Percentiles rank a stretch among this genome's conserved stretches.
Conservation (phyloP, 2,888 invertebrate species). For the Elgonia sp. region DNA sequence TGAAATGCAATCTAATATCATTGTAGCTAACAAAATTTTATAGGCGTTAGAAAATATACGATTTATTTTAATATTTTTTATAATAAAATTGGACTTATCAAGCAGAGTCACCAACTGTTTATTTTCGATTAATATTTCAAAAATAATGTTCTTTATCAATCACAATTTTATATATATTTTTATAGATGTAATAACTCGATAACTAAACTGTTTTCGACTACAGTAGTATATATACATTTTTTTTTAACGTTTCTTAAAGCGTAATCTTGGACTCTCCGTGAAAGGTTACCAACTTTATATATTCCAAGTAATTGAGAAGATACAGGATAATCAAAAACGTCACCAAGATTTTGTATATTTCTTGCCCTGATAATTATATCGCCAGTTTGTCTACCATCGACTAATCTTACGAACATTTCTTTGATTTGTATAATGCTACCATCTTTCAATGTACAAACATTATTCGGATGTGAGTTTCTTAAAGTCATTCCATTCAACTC, state of each 20-base stretch:
- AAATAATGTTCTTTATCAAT: neutral
- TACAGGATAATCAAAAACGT: slow-evolving; percentile 43
- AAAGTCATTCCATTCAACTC: slow-evolving; percentile 37
- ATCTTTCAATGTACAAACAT: slow-evolving; percentile 41
- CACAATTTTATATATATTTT: slow-evolving; percentile 4
- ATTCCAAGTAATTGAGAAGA: slow-evolving; percentile 40
- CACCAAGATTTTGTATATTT: slow-evolving; percentile 22
- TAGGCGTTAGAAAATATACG: slow-evolving; percentile 9
- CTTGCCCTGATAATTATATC: slow-evolving; percentile 43
- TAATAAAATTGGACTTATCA: neutral
- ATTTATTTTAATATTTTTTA: slow-evolving; percentile 1
- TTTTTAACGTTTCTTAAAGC: slow-evolving; percentile 31
- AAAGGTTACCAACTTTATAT: slow-evolving; percentile 26
- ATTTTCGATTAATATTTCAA: slow-evolving; percentile 5
- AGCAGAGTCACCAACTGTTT: neutral
- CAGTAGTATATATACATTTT: slow-evolving; percentile 51
- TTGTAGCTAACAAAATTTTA: slow-evolving; percentile 1
- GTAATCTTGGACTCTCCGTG: slow-evolving; percentile 15
- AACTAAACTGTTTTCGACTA: slow-evolving; percentile 24
- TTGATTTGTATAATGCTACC: slow-evolving; percentile 45
- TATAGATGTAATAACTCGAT: slow-evolving; percentile 41
- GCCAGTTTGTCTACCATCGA: slow-evolving; percentile 20
- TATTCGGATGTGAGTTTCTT: slow-evolving; percentile 48
- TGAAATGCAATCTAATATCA: neutral
- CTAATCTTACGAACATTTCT: slow-evolving; percentile 41